Evolutionary conservation across 1,140 invertebrate genomes (phyloP), one percentile per base, ranked within the genome.

Genomic region (Calliphora vicina): DNA sequence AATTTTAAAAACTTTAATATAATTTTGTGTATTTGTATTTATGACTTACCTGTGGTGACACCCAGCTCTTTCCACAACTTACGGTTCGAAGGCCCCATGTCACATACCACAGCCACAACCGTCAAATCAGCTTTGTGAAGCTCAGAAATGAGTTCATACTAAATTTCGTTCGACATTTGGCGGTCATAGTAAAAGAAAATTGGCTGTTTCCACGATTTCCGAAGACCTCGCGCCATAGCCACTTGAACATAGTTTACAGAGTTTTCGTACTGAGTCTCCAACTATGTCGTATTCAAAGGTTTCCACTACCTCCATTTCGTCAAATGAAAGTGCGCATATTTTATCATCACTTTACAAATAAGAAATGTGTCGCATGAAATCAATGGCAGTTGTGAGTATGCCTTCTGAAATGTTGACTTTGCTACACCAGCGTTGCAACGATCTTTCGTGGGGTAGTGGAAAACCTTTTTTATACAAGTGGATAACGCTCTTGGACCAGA

Each of bases 171-270:
- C 2, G 9, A 88, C 82, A 91, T 86, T 20, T 72, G 10, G 9
- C 61, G 78, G 67, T 91, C 87, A 85, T 86, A 91, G 72, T 86
- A 71, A 84, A 84, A 87, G 72, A 85, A 90, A 23, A 91, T 80
- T 0, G 86, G 86, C 85, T 91, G 88, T 74, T 90, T 90, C 89
- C 89, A 91, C 1, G 86, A 86, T 15, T 23, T 27, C 71, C 85
- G 73, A 8, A 91, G 73, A 13, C 83, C 78, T 29, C 83, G 83
- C 20, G 71, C 82, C 23, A 82, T 82, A 13, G 74, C 84, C 20
- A 85, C 26, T 80, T 83, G 81, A 2, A 85, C 83, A 29, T 78
- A 84, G 29, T 82, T 85, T 23, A 8, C 76, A 45, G 84, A n/a
- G 82, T 25, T 84, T 45, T 42, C 13, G 15, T 45, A 81, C 80